These are phyloP conservation scores for Lasius platythorax DNA, from an alignment of 2,888 invertebrate species.

Conservation along the genomic window DNA sequence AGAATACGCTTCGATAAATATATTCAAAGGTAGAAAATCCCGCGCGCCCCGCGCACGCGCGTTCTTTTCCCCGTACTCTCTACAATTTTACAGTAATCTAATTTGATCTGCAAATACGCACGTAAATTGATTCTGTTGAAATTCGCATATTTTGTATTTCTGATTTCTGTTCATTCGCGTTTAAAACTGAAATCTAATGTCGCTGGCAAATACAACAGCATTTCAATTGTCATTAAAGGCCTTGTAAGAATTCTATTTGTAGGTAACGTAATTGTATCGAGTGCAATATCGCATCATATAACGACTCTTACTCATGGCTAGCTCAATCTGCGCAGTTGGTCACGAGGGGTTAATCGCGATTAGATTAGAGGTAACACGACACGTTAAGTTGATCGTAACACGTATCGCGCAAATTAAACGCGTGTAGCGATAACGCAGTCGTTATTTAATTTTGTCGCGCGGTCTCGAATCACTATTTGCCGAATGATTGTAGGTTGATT, in stretches of 20 bases:
- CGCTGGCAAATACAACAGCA: neutral
- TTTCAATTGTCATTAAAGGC: neutral
- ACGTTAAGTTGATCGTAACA: conserved; percentile 58
- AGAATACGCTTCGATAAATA: conserved; percentile 44
- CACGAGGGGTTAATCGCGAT: conserved; percentile 54
- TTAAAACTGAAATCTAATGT: neutral
- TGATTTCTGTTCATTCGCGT: neutral
- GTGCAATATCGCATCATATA: neutral
- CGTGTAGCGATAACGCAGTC: conserved; percentile 4
- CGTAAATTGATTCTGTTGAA: conserved; percentile 13
- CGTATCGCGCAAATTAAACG: conserved; percentile 26
- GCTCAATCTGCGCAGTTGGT: conserved; percentile 6
- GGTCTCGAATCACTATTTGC: neutral
- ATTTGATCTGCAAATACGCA: conserved; percentile 21
- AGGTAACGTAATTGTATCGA: neutral
- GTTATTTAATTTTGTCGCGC: conserved; percentile 22
- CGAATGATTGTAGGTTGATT: neutral
- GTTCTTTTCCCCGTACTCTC: neutral
- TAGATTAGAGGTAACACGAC: conserved; percentile 53
- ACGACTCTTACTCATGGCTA: neutral
- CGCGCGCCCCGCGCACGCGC: neutral
- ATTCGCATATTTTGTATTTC: conserved; percentile 9
- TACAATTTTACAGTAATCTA: neutral
- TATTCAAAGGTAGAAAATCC: conserved; percentile 28
- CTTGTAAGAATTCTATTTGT: neutral